Conservation (phyloP, 2,888 invertebrate genomes). For the Amblyjoppa proteus region DNA sequence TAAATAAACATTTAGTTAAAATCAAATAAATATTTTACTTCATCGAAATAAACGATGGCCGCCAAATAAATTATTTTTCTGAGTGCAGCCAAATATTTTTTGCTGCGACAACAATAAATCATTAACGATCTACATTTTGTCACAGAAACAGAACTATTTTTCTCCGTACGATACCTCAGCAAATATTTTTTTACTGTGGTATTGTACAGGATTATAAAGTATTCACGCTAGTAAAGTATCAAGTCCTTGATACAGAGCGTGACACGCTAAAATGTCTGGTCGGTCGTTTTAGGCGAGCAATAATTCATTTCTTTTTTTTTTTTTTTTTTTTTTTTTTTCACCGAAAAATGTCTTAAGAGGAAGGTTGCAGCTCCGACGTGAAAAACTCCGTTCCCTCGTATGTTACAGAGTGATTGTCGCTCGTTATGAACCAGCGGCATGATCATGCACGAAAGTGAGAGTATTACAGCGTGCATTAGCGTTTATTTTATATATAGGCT, state of each 20-base stretch:
- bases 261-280: too few relatives aligned
- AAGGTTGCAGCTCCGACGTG: neutral
- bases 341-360: neutral
- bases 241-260: too few relatives aligned
- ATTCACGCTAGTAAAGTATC: too few relatives aligned
- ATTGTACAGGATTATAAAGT: too few relatives aligned
- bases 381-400: neutral
- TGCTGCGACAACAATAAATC: too few relatives aligned
- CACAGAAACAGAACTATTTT: too few relatives aligned
- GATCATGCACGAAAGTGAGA: slow-evolving; percentile 46
- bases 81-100: too few relatives aligned
- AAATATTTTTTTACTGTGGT: neutral
- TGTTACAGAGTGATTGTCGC: neutral
- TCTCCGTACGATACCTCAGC: neutral
- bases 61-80: too few relatives aligned
- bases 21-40: too few relatives aligned
- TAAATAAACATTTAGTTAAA: too few relatives aligned
- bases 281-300: neutral
- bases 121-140: too few relatives aligned
- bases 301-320: neutral
- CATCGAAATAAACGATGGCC: too few relatives aligned
- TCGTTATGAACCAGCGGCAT: slow-evolving; percentile 11
- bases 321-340: neutral
- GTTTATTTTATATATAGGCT: neutral
- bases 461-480: slow-evolving; percentile 41